A percentile compares a stretch with the other conserved stretches of the same genome.
Evolutionary conservation across 2,113 vertebrate species (phyloP).

Genomic region (Misgurnus anguillicaudatus): DNA sequence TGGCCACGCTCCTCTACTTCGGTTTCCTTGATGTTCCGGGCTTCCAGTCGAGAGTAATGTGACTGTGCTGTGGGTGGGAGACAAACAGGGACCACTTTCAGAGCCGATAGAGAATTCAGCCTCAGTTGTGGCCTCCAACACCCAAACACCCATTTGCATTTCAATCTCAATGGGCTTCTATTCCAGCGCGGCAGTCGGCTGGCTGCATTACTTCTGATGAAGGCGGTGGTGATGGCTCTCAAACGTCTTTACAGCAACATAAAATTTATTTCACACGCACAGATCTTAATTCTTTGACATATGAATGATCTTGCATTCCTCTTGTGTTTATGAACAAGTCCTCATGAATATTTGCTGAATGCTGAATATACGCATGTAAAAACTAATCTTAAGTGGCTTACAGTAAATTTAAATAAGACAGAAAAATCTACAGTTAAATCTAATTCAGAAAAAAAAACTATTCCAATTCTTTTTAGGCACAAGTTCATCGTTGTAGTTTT

Average conservation of each 20-base stretch:
- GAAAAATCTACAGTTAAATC: too few relatives aligned
- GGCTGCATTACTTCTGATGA: constrained; percentile 48
- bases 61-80: constrained; percentile 44
- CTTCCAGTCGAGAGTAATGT: constrained; percentile 20
- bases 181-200: constrained; percentile 52
- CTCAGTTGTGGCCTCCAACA: constrained; percentile 65
- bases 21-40: not conserved
- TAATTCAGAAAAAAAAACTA: too few relatives aligned
- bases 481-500: too few relatives aligned
- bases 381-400: too few relatives aligned
- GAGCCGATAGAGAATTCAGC: constrained; percentile 63
- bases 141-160: constrained; percentile 71
- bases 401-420: too few relatives aligned
- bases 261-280: constrained; percentile 1
- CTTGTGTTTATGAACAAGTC: too few relatives aligned
- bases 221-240: not conserved
- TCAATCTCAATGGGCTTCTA: constrained; percentile 69
- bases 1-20: not conserved
- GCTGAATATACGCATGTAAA: too few relatives aligned
- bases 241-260: not conserved
- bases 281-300: not conserved
- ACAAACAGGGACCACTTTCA: constrained; percentile 66
- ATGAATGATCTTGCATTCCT: too few relatives aligned
- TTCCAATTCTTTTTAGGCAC: too few relatives aligned
- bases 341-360: too few relatives aligned